phyloP scores from a whole-genome alignment of 2,888 invertebrate genomes.

The Formica aserva region DNA sequence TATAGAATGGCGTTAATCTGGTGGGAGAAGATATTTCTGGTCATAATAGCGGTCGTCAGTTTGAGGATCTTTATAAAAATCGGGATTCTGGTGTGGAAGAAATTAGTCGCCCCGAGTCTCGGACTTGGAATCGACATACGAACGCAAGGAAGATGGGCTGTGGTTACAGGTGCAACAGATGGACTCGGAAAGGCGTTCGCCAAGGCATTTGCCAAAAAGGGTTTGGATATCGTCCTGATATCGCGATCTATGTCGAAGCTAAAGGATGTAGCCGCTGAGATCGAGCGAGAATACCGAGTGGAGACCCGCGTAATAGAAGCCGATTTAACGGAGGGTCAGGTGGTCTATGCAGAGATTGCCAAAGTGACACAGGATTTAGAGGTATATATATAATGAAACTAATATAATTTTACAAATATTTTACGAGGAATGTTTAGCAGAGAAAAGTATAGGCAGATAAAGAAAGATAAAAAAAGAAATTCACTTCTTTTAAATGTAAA shows the following conservation, averaged over 20 bases:
- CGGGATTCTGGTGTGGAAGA: constrained; percentile 80
- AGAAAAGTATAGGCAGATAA: not conserved
- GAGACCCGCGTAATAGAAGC: constrained; percentile 92
- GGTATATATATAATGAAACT: constrained; percentile 67
- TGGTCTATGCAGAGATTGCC: constrained; percentile 91
- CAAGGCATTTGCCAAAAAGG: constrained; percentile 91
- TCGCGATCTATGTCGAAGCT: constrained; percentile 92
- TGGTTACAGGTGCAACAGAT: constrained; percentile 95
- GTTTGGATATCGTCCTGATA: constrained; percentile 92
- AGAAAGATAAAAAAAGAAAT: not conserved
- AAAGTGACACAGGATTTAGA: constrained; percentile 88
- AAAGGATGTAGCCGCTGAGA: constrained; percentile 90
- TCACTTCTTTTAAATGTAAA: not conserved
- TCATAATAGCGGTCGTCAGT: constrained; percentile 80
- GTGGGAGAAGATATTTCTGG: constrained; percentile 82
- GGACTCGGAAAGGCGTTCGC: constrained; percentile 96
- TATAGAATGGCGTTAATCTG: constrained; percentile 82
- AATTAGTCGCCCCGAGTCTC: constrained; percentile 80
- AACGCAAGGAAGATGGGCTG: constrained; percentile 85
- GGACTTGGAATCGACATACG: constrained; percentile 81
- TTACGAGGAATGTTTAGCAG: not conserved
- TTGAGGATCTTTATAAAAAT: constrained; percentile 78
- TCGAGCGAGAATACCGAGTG: constrained; percentile 91
- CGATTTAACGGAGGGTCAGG: constrained; percentile 91
- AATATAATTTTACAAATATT: not conserved